Percentiles rank a stretch among this genome's conserved stretches.
phyloP scores from a whole-genome alignment of 2,797 vertebrate species.

The Hippocampus kuda region DNA sequence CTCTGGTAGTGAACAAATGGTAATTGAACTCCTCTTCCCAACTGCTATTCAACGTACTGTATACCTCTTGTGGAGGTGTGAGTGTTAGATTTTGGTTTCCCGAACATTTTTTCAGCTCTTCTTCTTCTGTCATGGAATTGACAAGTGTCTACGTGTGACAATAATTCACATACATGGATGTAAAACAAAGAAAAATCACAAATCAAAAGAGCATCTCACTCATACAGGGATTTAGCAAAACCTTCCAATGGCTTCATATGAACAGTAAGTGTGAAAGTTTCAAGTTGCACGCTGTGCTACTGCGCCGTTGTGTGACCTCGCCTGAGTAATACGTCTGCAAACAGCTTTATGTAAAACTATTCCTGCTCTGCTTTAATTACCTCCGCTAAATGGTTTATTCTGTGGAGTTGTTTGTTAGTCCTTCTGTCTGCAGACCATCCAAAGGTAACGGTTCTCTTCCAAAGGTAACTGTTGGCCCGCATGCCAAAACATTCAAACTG shows the following conservation, averaged over 20 bases:
- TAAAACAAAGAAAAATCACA: background rate
- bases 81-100: too few relatives aligned
- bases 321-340: background rate
- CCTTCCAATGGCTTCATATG: background rate
- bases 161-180: background rate
- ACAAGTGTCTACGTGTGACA: too few relatives aligned
- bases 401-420: slow-evolving; percentile 1
- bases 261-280: slow-evolving; percentile 1
- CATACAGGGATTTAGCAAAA: background rate
- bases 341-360: background rate
- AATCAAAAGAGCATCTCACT: background rate
- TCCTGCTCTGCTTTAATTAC: background rate
- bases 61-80: too few relatives aligned
- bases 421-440: background rate
- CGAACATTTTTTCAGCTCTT: too few relatives aligned
- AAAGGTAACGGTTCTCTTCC: background rate
- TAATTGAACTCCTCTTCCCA: background rate
- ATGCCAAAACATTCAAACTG: background rate
- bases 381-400: background rate
- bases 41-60: background rate
- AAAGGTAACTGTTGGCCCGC: background rate
- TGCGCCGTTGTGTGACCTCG: background rate
- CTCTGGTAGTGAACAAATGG: background rate
- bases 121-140: too few relatives aligned
- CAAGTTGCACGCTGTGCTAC: background rate